Percentiles rank a stretch among this genome's conserved stretches.
Evolutionary conservation across 1,140 invertebrate species (phyloP).

Genomic region (Coptotermes formosanus): DNA sequence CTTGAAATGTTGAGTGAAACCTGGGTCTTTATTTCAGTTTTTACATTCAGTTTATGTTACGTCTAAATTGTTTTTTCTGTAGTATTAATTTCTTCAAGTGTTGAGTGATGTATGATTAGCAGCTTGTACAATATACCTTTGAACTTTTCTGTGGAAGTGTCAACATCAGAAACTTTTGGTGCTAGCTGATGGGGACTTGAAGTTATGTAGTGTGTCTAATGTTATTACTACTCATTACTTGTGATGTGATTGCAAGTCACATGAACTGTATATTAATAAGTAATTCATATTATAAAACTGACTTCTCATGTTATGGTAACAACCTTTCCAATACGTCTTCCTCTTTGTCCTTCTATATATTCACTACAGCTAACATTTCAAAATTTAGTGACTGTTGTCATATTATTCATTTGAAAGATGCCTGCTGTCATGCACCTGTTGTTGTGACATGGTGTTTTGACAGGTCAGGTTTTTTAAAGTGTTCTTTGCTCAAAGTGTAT

Average conservation of each 20-base stretch:
- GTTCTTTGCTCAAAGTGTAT: too few relatives aligned
- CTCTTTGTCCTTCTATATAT: too few relatives aligned
- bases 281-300: not conserved
- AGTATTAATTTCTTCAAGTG: slow-evolving; percentile 3
- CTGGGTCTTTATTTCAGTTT: not conserved
- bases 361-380: too few relatives aligned
- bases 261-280: not conserved
- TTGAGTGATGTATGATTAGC: not conserved
- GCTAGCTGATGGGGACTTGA: not conserved
- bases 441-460: too few relatives aligned
- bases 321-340: not conserved
- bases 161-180: not conserved
- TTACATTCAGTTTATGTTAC: not conserved
- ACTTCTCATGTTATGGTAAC: not conserved
- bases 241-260: slow-evolving; percentile 9
- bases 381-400: too few relatives aligned
- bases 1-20: too few relatives aligned
- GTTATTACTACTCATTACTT: slow-evolving; percentile 6
- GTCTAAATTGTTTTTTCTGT: not conserved
- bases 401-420: too few relatives aligned
- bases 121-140: not conserved
- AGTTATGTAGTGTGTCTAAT: slow-evolving; percentile 8
- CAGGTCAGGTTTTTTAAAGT: too few relatives aligned
- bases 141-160: not conserved
- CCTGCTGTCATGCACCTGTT: too few relatives aligned